Evolutionary conservation across 2,888 invertebrate species (phyloP).

Genomic region (Coenonympha arcania): DNA sequence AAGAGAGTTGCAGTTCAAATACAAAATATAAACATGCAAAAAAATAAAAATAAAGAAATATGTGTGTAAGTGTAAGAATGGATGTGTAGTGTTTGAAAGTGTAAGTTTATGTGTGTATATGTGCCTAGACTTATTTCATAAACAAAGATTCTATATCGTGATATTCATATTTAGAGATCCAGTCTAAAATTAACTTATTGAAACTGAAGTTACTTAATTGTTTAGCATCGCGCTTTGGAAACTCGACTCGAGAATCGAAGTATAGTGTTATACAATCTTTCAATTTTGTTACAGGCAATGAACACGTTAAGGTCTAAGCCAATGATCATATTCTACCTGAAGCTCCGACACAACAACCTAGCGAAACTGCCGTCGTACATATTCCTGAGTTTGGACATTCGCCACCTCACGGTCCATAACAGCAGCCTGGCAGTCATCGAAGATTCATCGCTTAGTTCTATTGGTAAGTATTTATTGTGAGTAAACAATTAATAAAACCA

Average conservation of each 20-base stretch:
- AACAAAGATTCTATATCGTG: no score
- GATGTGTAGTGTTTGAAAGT: no score
- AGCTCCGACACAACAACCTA: conserved; percentile 88
- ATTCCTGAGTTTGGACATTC: conserved; percentile 89
- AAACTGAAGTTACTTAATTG: no score
- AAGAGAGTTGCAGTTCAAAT: no score
- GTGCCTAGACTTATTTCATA: no score
- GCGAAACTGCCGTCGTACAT: conserved; percentile 89
- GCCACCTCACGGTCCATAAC: conserved; percentile 90
- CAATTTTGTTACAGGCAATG: conserved; percentile 77
- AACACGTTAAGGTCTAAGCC: conserved; percentile 84
- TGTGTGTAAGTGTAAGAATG: no score
- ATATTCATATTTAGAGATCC: no score
- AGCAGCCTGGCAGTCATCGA: conserved; percentile 91
- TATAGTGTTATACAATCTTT: not conserved
- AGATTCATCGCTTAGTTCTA: conserved; percentile 88
- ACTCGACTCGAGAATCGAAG: not conserved
- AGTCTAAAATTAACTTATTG: no score
- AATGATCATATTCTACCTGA: conserved; percentile 89
- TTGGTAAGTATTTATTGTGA: conserved; percentile 74
- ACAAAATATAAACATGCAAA: no score
- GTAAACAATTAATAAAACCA: not conserved
- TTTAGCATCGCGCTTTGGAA: no score
- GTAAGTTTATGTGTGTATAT: no score
- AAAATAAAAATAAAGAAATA: no score